Percentiles rank a stretch among this genome's conserved stretches.
These are phyloP conservation scores for Schizopygopsis pylzovi DNA, from an alignment of 2,797 vertebrate genomes.

Conservation along the genomic window DNA sequence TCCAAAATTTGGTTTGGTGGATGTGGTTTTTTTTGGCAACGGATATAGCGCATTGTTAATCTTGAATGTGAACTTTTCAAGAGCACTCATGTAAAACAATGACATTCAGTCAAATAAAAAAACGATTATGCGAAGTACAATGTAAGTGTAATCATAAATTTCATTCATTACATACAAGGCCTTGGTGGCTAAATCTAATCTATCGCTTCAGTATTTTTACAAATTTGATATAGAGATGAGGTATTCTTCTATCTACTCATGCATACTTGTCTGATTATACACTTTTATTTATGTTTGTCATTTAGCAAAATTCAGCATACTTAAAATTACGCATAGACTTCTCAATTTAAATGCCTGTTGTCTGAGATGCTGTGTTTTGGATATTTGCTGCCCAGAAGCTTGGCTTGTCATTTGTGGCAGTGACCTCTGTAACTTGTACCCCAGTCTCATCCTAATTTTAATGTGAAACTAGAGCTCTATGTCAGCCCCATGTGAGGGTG, in stretches of 20 bases:
- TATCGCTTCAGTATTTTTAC: not conserved
- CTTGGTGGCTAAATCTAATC: not conserved
- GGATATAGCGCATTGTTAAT: not conserved
- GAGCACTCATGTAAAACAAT: not conserved
- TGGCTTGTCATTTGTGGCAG: slow-evolving; percentile 50
- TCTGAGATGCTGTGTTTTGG: slow-evolving; percentile 20
- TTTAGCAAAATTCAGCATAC: not conserved
- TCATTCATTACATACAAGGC: not conserved
- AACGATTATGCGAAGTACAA: not conserved
- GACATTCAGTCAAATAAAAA: not conserved
- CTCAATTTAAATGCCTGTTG: not conserved
- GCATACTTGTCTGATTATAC: not conserved
- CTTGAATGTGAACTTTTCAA: not conserved
- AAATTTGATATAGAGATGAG: not conserved
- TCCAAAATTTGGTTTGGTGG: not conserved
- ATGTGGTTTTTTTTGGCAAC: not conserved
- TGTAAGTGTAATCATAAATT: not conserved
- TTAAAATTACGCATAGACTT: not conserved
- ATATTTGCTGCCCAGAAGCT: slow-evolving; percentile 5
- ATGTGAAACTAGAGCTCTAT: slow-evolving; percentile 79
- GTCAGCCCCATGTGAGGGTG: slow-evolving; percentile 81
- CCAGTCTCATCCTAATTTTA: slow-evolving; percentile 76
- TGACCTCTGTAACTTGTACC: slow-evolving; percentile 74
- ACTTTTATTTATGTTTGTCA: not conserved
- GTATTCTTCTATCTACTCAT: not conserved